phyloP scores from a whole-genome alignment of 2,888 invertebrate species.

The Silvanus unidentatus region DNA sequence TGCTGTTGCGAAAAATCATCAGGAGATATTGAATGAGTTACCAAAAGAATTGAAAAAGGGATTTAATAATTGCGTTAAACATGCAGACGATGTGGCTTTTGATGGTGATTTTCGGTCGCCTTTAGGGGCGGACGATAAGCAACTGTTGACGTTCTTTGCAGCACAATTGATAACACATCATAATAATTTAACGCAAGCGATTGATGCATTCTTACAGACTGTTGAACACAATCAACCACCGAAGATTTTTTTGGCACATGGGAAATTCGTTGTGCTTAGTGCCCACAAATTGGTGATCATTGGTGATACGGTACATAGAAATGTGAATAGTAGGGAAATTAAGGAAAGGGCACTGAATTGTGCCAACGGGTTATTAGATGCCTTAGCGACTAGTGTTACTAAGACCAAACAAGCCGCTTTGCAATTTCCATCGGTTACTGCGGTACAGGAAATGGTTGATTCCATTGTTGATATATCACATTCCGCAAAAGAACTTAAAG shows the following conservation, averaged over 20 bases:
- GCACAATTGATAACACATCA: slow-evolving; percentile 82
- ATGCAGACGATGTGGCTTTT: slow-evolving; percentile 60
- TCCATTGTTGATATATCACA: slow-evolving; percentile 81
- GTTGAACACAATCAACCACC: slow-evolving; percentile 93
- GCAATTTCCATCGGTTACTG: slow-evolving; percentile 84
- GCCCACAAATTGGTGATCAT: slow-evolving; percentile 92
- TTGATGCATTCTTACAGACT: slow-evolving; percentile 86
- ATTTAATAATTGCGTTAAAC: slow-evolving; percentile 69
- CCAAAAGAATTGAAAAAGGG: slow-evolving; percentile 69
- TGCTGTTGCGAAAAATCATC: slow-evolving; percentile 63
- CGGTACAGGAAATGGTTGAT: slow-evolving; percentile 91
- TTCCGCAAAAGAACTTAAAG: slow-evolving; percentile 73
- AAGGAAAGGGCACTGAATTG: slow-evolving; percentile 67
- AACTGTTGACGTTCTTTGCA: slow-evolving; percentile 81
- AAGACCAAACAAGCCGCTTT: slow-evolving; percentile 88
- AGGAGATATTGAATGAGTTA: slow-evolving; percentile 65
- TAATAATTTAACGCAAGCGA: slow-evolving; percentile 77
- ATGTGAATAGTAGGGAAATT: slow-evolving; percentile 68
- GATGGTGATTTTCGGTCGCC: slow-evolving; percentile 49
- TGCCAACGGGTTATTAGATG: slow-evolving; percentile 75
- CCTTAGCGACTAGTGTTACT: slow-evolving; percentile 73
- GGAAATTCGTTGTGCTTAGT: slow-evolving; percentile 89
- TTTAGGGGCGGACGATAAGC: slow-evolving; percentile 72
- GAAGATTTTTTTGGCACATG: slow-evolving; percentile 86
- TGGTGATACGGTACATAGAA: slow-evolving; percentile 88